Conservation (phyloP, 2,797 vertebrate genomes). For the Hirundo rustica region DNA sequence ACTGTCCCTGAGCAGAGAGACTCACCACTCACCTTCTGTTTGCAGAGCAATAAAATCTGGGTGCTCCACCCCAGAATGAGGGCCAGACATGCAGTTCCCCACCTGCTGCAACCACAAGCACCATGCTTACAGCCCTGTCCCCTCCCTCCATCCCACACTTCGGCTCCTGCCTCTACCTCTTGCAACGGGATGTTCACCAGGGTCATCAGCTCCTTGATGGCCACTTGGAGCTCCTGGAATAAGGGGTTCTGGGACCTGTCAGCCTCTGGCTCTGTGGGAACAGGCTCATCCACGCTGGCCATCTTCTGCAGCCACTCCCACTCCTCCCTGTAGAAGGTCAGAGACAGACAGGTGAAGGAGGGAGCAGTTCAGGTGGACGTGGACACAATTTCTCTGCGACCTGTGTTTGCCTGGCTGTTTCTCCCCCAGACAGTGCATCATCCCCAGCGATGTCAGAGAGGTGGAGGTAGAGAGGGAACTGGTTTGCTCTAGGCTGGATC, state of each 20-base stretch:
- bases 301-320: conserved; percentile 91
- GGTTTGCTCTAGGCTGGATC: background rate
- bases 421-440: background rate
- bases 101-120: background rate
- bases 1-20: background rate
- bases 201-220: conserved; percentile 84
- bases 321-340: conserved; percentile 81
- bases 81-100: too few relatives aligned
- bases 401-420: background rate
- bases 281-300: conserved; percentile 77
- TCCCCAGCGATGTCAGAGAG: background rate
- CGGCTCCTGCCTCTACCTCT: conserved; percentile 76
- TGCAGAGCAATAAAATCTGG: background rate
- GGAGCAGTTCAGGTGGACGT: fast-evolving
- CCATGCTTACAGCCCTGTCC: fast-evolving
- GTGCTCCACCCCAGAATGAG: background rate
- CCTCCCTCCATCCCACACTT: background rate
- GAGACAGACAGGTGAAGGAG: background rate
- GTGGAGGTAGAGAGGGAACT: background rate
- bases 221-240: conserved; percentile 83
- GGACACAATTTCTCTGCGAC: background rate
- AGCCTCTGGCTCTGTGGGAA: conserved; percentile 73
- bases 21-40: background rate
- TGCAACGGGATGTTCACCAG: conserved; percentile 84
- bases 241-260: conserved; percentile 81